Evolutionary conservation across 2,113 vertebrate species (phyloP), one percentile per base, ranked within the genome.

Genomic region (Tricholaema leucomelas): DNA sequence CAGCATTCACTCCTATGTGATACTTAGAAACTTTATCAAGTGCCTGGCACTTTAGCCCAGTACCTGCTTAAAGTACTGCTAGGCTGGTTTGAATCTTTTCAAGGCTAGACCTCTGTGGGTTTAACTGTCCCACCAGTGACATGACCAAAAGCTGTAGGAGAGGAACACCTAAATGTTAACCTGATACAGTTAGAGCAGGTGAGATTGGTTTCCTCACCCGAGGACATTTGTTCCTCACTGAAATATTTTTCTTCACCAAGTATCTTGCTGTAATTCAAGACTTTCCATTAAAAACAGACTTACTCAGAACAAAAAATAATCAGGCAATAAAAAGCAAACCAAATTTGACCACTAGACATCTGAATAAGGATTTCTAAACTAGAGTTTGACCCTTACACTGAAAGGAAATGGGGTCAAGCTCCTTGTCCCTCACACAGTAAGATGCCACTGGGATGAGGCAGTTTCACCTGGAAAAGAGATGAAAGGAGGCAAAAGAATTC

Each of bases 101-200:
- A 74, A 48, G 42, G 31, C 15, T 61, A 8, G 6, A 38, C 1
- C 55, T 60, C 30, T 8, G 5, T 15, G 67, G 55, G 48, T 42
- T 59, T 58, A 63, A 42, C 24, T 58, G 35, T 77, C 46, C 48
- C 35, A 66, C 38, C 27, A 2, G 3, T 6, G 20, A 14, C 35
- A 16, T 0, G 0, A 38, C 12, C 31, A 18, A 27, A 30, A 20
- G 38, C 33, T 27, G 17, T 0, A 27, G 38, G 28, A 50, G 5
- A 72, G 44, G 2, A 36, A 11, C 24, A 56, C 33, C 55, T 16
- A 8, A 50, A 42, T 27, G 44, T 44, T 54, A 42, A 30, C 19
- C 56, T 31, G 36, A 25, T 23, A 24, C 56, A 64, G 16, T 30
- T 27, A 38, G 19, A 46, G 36, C 24, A 59, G 27, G 25, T 35